Evolutionary conservation across 2,888 invertebrate genomes (phyloP).

Genomic region (Trichacis sp.): DNA sequence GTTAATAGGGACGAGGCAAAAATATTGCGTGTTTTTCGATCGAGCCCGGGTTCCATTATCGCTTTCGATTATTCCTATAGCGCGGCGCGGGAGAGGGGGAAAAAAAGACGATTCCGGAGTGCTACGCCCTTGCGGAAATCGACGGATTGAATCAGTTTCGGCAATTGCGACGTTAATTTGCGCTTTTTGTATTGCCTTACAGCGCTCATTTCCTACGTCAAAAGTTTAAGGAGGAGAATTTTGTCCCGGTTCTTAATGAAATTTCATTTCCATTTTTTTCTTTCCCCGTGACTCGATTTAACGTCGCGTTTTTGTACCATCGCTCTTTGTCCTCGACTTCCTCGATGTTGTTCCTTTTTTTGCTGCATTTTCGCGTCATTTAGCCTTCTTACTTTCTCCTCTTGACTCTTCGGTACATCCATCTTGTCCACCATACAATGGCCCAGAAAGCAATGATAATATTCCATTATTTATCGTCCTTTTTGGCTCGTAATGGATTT

Average conservation of each 20-base stretch:
- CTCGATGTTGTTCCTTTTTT: background rate
- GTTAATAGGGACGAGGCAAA: slow-evolving; percentile 9
- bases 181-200: background rate
- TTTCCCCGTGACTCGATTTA: background rate
- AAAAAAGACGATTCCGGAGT: too few species aligned
- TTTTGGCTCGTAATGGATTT: background rate
- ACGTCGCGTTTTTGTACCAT: slow-evolving; percentile 1
- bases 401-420: background rate
- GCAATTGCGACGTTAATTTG: background rate
- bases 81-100: background rate
- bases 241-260: background rate
- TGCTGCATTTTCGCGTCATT: background rate
- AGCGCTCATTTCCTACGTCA: background rate
- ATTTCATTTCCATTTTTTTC: slow-evolving; percentile 5
- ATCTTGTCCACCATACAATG: background rate
- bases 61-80: background rate
- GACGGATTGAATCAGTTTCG: background rate
- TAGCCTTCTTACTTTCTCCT: slow-evolving; percentile 4
- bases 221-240: background rate
- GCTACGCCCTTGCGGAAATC: background rate
- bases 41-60: background rate
- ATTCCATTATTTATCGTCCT: slow-evolving; percentile 5
- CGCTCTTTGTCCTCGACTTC: background rate
- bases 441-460: slow-evolving; percentile 3
- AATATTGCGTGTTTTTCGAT: background rate